Conservation (phyloP, 2,888 invertebrate genomes). For the Lagria hirta region DNA sequence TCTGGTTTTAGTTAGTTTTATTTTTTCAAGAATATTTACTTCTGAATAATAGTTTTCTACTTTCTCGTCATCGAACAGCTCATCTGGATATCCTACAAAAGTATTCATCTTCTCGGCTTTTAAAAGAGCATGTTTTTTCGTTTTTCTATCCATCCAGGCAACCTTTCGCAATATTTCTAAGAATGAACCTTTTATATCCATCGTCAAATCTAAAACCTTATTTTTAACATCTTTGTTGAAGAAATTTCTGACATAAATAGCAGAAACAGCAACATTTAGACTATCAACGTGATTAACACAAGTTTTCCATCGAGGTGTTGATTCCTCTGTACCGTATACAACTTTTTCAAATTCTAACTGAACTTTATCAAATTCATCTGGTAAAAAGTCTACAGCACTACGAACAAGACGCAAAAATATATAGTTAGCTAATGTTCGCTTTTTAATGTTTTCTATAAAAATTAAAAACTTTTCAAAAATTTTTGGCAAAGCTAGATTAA, state of each 20-base stretch:
- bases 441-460: conserved; percentile 25
- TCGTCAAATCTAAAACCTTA: conserved; percentile 31
- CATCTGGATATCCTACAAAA: conserved; percentile 22
- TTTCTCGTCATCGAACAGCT: conserved; percentile 15
- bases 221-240: conserved; percentile 27
- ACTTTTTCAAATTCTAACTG: conserved; percentile 20
- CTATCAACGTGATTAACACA: too few relatives aligned
- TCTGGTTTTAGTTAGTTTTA: too few relatives aligned
- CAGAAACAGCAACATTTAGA: conserved; percentile 10
- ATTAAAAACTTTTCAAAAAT: conserved; percentile 20
- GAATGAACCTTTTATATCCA: conserved; percentile 31
- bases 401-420: conserved; percentile 29
- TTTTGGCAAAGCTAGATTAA: conserved; percentile 21
- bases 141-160: conserved; percentile 37
- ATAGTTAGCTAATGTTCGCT: conserved; percentile 32
- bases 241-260: conserved; percentile 26
- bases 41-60: conserved; percentile 19
- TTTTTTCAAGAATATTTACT: too few relatives aligned
- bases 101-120: conserved; percentile 33
- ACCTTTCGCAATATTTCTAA: conserved; percentile 30
- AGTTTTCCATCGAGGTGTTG: conserved; percentile 14
- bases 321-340: conserved; percentile 7
- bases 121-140: conserved; percentile 29
- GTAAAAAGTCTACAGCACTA: conserved; percentile 22
- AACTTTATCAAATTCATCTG: conserved; percentile 25